phyloP scores from a whole-genome alignment of 2,888 invertebrate species.

The Microchrysa polita region DNA sequence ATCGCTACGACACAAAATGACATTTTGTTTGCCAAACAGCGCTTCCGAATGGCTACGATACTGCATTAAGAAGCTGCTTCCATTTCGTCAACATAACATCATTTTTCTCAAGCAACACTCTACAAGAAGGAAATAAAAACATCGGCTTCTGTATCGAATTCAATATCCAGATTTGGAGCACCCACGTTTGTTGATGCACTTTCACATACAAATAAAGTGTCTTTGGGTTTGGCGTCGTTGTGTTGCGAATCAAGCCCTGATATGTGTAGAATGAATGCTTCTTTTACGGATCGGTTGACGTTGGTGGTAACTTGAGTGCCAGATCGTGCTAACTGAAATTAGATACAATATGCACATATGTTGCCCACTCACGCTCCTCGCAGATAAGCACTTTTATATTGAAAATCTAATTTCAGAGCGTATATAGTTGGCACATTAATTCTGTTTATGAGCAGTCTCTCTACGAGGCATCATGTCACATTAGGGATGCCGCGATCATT shows the following conservation, averaged over 20 bases:
- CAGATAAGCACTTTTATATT: constrained; percentile 8
- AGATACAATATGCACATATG: constrained; percentile 24
- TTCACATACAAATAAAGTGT: constrained; percentile 11
- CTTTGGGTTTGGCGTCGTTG: neutral
- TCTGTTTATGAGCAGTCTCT: neutral
- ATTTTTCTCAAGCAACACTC: no score
- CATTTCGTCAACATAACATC: no score
- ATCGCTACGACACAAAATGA: no score
- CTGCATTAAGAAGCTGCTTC: no score
- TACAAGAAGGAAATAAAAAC: no score
- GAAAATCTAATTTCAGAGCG: constrained; percentile 11
- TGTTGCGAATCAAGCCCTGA: no score
- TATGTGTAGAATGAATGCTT: no score
- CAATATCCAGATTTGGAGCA: neutral
- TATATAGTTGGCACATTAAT: neutral
- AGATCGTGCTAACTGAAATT: constrained; percentile 29
- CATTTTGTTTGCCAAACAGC: no score
- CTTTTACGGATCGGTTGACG: no score
- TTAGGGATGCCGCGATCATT: constrained; percentile 12
- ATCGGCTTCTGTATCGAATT: no score
- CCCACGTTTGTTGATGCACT: constrained; percentile 17
- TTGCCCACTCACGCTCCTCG: constrained; percentile 21
- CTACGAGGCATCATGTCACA: constrained; percentile 4
- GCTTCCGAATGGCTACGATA: no score
- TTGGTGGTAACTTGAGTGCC: constrained; percentile 1